Percentiles rank a stretch among this genome's conserved stretches.
phyloP scores from a whole-genome alignment of 2,113 vertebrate genomes.

The Pipra filicauda region DNA sequence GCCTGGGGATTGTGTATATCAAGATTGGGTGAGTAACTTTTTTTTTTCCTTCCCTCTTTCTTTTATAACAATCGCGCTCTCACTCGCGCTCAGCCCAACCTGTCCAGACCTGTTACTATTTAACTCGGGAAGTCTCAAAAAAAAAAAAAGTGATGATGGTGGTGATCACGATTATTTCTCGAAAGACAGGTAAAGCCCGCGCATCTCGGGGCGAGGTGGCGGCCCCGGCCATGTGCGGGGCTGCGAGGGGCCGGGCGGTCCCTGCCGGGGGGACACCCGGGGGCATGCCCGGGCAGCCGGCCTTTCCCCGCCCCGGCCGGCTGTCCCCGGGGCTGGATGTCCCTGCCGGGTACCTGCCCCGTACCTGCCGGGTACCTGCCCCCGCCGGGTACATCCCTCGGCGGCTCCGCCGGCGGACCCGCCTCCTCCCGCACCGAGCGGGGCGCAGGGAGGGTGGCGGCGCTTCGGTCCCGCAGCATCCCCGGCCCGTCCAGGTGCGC shows the following conservation, averaged over 20 bases:
- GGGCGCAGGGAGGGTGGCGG: not conserved
- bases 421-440: not conserved
- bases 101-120: conserved; percentile 66
- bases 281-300: not conserved
- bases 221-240: not conserved
- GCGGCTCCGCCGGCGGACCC: not conserved
- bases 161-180: not conserved
- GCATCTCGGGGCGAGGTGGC: not conserved
- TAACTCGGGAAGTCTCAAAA: conserved; percentile 19
- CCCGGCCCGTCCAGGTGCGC: not conserved
- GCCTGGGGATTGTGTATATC: conserved; percentile 90
- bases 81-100: not conserved
- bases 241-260: not conserved
- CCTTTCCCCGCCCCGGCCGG: too few species aligned
- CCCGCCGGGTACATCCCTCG: not conserved
- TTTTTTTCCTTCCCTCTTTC: not conserved
- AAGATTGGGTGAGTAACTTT: conserved; percentile 88
- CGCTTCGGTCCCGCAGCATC: not conserved
- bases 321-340: not conserved
- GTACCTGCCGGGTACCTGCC: not conserved
- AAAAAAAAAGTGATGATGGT: not conserved
- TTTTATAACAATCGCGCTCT: not conserved
- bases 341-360: not conserved
- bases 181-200: not conserved
- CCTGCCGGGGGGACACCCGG: not conserved